Conservation (phyloP, 2,113 vertebrate genomes). For the Rhizomys pruinosus region DNA sequence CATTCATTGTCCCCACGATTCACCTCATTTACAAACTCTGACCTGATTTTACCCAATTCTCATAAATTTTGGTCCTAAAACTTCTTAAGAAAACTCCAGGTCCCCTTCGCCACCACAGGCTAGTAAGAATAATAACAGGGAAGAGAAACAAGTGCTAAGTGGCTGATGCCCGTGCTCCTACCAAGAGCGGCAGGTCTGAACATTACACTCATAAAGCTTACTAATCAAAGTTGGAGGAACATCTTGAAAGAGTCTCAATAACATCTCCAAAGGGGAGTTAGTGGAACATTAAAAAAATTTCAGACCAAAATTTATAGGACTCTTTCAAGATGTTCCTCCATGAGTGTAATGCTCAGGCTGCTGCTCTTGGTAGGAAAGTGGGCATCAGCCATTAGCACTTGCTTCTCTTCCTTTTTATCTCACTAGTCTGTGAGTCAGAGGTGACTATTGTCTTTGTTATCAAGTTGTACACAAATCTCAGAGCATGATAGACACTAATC, state of each 20-base stretch:
- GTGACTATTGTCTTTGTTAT: neutral
- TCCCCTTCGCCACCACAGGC: neutral
- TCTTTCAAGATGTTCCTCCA: neutral
- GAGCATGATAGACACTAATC: neutral
- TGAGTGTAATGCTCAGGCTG: neutral
- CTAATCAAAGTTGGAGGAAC: too few relatives aligned
- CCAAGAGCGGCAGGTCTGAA: too few relatives aligned
- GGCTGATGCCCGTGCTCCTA: too few relatives aligned
- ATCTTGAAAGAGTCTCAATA: too few relatives aligned
- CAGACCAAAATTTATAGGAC: too few relatives aligned
- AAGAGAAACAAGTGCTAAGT: too few relatives aligned
- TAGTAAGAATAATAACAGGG: too few relatives aligned
- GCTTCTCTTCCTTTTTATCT: neutral
- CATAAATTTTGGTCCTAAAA: neutral
- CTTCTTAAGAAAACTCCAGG: neutral
- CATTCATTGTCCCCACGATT: neutral
- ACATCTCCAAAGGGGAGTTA: too few relatives aligned
- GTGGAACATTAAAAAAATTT: too few relatives aligned
- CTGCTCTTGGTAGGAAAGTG: neutral
- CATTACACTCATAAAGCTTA: too few relatives aligned
- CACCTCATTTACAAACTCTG: neutral
- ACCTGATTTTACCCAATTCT: neutral
- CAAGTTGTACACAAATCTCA: neutral
- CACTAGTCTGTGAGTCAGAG: neutral
- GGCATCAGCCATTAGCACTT: neutral